Base-by-base conservation (phyloP, 2,888 invertebrate genomes). In the Osedax frankpressi region DNA sequence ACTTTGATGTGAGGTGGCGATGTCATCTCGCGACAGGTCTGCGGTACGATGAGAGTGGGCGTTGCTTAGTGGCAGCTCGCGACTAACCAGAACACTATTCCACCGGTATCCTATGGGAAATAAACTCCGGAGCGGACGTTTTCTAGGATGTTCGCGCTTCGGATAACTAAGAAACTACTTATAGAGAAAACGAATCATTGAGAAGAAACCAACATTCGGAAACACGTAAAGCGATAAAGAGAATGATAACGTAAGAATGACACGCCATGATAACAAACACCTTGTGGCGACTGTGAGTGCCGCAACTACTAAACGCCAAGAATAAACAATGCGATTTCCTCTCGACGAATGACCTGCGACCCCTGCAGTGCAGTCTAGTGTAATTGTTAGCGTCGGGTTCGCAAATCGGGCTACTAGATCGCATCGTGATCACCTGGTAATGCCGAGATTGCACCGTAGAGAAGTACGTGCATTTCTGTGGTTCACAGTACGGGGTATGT, bases 21-120 rank as follows among this genome's bases (percentile, higher is more conserved):
- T 79, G 91, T 89, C 77, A 89, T 90, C 79, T 92, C 89, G 74
- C 86, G 84, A 81, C 94, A 94, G 0, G 89, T 89, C 91, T 92
- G 84, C 44, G 44, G 44, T 6, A 19, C 11, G 44, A 11, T n/a
- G n/a, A n/a, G n/a, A n/a, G n/a, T n/a, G n/a, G n/a, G n/a, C n/a
- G n/a, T n/a, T n/a, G n/a, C n/a, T n/a, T n/a, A n/a, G n/a, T n/a
- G n/a, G n/a, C n/a, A n/a, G n/a, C n/a, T n/a, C n/a, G n/a, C n/a
- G n/a, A n/a, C n/a, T n/a, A n/a, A n/a, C n/a, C n/a, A n/a, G n/a
- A n/a, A n/a, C n/a, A n/a, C n/a, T n/a, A n/a, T n/a, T n/a, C n/a
- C n/a, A n/a, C n/a, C n/a, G n/a, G n/a, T n/a, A n/a, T n/a, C n/a
- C n/a, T n/a, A n/a, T n/a, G n/a, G n/a, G n/a, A n/a, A n/a, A n/a